Evolutionary conservation across 2,797 vertebrate species (phyloP).

Genomic region (Tiaroga cobitis): DNA sequence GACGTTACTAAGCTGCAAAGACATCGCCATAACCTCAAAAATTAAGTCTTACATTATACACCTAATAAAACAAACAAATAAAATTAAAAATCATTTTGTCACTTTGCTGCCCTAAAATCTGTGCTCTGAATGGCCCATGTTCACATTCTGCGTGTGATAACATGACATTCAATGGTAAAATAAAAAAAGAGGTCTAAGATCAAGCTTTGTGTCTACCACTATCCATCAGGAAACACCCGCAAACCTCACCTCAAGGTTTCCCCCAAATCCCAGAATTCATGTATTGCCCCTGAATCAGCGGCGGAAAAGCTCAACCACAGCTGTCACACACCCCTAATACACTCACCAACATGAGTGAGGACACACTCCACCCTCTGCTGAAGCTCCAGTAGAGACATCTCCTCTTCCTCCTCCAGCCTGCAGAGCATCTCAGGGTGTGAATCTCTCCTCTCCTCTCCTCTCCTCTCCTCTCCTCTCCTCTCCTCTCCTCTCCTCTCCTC

Average conservation of each 20-base stretch:
- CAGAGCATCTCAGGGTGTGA: constrained; percentile 86
- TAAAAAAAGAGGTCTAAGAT: neutral
- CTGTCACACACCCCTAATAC: constrained; percentile 34
- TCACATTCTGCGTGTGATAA: neutral
- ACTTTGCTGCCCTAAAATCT: neutral
- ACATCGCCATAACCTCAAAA: neutral
- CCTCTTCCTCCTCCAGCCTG: constrained; percentile 88
- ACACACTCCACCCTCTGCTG: constrained; percentile 87
- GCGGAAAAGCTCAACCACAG: neutral
- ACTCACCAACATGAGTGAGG: constrained; percentile 95
- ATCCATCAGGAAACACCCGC: neutral
- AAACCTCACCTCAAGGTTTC: neutral
- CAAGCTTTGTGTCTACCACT: neutral
- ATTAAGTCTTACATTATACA: neutral
- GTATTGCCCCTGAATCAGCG: neutral
- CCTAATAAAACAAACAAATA: no score
- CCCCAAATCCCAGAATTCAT: neutral
- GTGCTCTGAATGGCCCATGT: neutral
- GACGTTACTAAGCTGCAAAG: neutral
- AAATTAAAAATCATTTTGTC: neutral
- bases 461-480: constrained; percentile 34
- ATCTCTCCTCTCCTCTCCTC: constrained; percentile 23
- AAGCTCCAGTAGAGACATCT: constrained; percentile 94
- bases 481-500: constrained; percentile 30
- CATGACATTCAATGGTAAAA: neutral